These are phyloP conservation scores for Salvelinus namaycush DNA, from an alignment of 2,113 vertebrate species.

Conservation along the genomic window DNA sequence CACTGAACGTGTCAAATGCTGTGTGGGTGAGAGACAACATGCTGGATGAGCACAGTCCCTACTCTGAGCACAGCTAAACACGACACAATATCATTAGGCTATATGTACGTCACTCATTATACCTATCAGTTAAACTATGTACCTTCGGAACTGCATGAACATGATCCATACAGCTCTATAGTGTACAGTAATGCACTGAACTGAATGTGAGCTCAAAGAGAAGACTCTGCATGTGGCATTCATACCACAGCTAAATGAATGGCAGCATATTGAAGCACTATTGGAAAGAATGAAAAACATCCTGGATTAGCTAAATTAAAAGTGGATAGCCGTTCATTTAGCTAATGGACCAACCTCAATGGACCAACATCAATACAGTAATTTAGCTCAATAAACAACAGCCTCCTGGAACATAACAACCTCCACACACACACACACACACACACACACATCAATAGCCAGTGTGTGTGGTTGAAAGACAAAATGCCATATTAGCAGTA, in stretches of 20 bases:
- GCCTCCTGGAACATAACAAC: neutral
- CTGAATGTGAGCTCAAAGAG: too few species aligned
- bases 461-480: neutral
- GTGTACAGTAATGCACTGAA: too few species aligned
- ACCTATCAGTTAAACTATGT: too few species aligned
- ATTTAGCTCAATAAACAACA: neutral
- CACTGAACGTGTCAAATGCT: neutral
- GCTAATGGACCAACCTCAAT: neutral
- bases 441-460: neutral
- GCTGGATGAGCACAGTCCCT: constrained; percentile 9
- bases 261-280: too few species aligned
- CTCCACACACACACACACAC: neutral
- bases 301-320: neutral
- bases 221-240: too few species aligned
- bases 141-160: too few species aligned
- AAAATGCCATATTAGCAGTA: too few species aligned
- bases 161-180: too few species aligned
- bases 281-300: neutral
- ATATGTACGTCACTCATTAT: too few species aligned
- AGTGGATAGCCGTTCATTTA: neutral
- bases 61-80: neutral
- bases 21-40: constrained; percentile 40
- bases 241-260: too few species aligned
- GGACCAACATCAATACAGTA: neutral
- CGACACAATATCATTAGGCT: neutral